These are phyloP conservation scores for Alitta virens DNA, from an alignment of 2,888 invertebrate genomes.

Conservation along the genomic window DNA sequence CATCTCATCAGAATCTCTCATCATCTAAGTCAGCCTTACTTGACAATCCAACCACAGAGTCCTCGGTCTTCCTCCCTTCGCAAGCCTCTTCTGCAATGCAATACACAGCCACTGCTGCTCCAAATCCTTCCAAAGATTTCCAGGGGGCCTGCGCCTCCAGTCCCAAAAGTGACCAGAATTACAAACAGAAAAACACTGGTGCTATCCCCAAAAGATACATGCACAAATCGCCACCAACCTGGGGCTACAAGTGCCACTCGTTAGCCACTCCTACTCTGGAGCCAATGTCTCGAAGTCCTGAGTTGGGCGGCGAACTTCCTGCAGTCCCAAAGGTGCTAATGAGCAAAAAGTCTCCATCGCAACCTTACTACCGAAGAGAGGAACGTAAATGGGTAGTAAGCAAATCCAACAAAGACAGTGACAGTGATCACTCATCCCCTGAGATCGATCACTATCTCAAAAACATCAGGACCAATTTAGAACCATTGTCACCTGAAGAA, in stretches of 20 bases:
- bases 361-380: constrained; percentile 8
- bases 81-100: not conserved
- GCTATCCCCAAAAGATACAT: constrained; percentile 18
- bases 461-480: constrained; percentile 17
- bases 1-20: not conserved
- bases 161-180: too few relatives aligned
- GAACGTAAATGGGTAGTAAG: not conserved
- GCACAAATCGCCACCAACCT: constrained; percentile 9
- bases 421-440: constrained; percentile 23
- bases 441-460: constrained; percentile 28
- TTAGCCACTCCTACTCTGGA: constrained; percentile 12
- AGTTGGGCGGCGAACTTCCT: not conserved
- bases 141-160: not conserved
- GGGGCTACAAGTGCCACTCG: constrained; percentile 1
- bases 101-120: not conserved
- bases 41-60: not conserved
- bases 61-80: not conserved
- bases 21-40: not conserved
- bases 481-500: constrained; percentile 41
- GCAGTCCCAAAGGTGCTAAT: constrained; percentile 25
- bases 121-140: not conserved
- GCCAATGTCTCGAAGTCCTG: not conserved
- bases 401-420: not conserved
- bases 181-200: constrained; percentile 12
- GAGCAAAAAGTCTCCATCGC: constrained; percentile 19